Evolutionary conservation across 2,888 invertebrate genomes (phyloP).

Genomic region (Hirudinaria manillensis): DNA sequence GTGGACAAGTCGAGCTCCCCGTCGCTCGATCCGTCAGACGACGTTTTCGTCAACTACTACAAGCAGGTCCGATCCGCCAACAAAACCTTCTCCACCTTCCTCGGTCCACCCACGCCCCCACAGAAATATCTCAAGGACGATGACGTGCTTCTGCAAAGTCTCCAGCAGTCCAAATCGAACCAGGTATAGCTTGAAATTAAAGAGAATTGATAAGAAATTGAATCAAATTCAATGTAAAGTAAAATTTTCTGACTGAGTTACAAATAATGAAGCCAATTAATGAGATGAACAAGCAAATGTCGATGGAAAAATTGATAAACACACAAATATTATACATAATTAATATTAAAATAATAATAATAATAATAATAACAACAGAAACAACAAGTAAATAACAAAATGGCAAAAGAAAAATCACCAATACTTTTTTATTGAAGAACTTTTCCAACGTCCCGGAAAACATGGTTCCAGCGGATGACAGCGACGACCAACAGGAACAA

Average conservation of each 20-base stretch:
- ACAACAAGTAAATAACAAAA: too few species aligned
- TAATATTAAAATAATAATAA: too few species aligned
- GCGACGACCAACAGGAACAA: slow-evolving; percentile 2
- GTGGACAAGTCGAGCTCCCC: not conserved
- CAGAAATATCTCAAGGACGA: slow-evolving; percentile 28
- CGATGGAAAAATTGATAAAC: too few species aligned
- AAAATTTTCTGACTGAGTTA: too few species aligned
- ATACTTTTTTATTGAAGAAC: not conserved
- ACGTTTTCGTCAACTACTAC: slow-evolving; percentile 29
- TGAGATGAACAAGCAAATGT: too few species aligned
- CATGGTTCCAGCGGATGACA: not conserved
- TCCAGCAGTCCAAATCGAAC: not conserved
- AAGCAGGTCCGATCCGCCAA: slow-evolving; percentile 24
- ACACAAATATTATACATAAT: too few species aligned
- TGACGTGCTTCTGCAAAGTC: not conserved
- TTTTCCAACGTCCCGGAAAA: not conserved
- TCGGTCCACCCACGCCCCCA: slow-evolving; percentile 11
- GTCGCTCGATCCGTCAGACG: slow-evolving; percentile 18
- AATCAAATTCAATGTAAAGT: too few species aligned
- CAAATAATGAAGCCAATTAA: too few species aligned
- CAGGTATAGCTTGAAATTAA: not conserved
- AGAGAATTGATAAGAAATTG: not conserved
- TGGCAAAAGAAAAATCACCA: too few species aligned
- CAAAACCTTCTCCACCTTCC: slow-evolving; percentile 28
- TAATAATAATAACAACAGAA: too few species aligned